Evolutionary conservation across 2,113 vertebrate genomes (phyloP), one percentile per base, ranked within the genome.

Genomic region (Drymodes brunneopygia): DNA sequence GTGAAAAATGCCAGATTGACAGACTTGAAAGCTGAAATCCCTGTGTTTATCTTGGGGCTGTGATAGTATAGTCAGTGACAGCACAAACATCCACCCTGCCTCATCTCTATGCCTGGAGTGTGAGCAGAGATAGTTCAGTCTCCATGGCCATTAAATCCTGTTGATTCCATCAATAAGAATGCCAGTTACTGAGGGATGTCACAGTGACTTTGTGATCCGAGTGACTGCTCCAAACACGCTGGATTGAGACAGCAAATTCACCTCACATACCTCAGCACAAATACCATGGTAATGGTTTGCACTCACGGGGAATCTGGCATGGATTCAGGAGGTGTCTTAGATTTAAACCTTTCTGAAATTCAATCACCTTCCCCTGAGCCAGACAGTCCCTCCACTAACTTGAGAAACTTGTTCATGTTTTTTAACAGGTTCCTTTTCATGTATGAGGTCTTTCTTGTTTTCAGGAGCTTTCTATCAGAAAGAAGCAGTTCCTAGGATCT

Each of bases 91-190:
- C 92, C 71, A 10, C 72, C 51, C 72, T 58, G 51, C 93, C 93
- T 93, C 93, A 94, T 96, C 93, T 88, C 36, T 93, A 96, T 96
- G 92, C 88, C 95, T 92, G 23, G 29, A 64, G 85, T 48, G 90
- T 88, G 71, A 92, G 92, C 3, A 23, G 27, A 88, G 75, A 54
- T 40, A 74, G 92, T 78, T 92, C 88, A 74, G 85, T 78, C 85
- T 93, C 88, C 64, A 11, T 36, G 90, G 90, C 82, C 85, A 93
- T 96, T 96, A 96, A 94, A 96, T 72, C 85, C 94, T 65, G 75
- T 90, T 94, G 90, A 96, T 95, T 93, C 93, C 80, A 93, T 97
- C 93, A 96, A 75, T 95, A 93, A 86, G 85, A 56, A 57, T 92
- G 92, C 64, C 92, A 74, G 85, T 47, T 81, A 38, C 80, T 78